These are phyloP conservation scores for Elysia chlorotica DNA, from an alignment of 1,140 invertebrate species.

Conservation along the genomic window DNA sequence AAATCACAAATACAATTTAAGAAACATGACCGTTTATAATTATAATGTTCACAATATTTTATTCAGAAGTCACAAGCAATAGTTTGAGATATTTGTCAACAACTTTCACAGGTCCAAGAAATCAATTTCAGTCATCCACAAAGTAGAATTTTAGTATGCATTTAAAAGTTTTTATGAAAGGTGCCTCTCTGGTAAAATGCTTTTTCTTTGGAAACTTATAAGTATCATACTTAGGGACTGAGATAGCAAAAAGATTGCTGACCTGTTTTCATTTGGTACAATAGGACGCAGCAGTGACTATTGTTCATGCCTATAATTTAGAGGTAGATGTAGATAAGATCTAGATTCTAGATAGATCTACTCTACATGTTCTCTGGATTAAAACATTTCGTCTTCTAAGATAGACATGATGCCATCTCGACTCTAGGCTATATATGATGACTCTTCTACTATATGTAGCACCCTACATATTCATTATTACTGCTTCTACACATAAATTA, in stretches of 20 bases:
- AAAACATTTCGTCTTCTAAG: too few relatives aligned
- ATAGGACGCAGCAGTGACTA: background rate
- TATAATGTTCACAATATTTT: too few relatives aligned
- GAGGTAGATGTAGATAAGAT: background rate
- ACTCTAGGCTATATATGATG: too few relatives aligned
- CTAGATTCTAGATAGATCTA: constrained; percentile 2
- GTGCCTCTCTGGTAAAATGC: background rate
- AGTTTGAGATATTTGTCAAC: background rate
- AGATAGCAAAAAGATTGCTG: background rate
- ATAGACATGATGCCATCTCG: too few relatives aligned
- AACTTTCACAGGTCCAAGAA: background rate
- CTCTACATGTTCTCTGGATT: too few relatives aligned
- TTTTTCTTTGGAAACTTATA: background rate
- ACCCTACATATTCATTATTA: too few relatives aligned
- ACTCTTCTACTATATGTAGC: too few relatives aligned
- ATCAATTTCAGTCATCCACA: background rate
- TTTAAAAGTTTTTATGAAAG: background rate
- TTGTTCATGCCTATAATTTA: background rate
- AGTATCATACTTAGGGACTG: background rate
- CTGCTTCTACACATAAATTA: too few relatives aligned
- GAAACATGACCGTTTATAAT: too few relatives aligned
- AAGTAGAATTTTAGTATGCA: background rate
- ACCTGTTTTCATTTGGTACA: background rate
- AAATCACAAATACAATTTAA: background rate
- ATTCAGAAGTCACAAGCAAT: background rate